A percentile compares a stretch with the other conserved stretches of the same genome.
phyloP scores from a whole-genome alignment of 2,113 vertebrate species.

The Rousettus leschenaultii region DNA sequence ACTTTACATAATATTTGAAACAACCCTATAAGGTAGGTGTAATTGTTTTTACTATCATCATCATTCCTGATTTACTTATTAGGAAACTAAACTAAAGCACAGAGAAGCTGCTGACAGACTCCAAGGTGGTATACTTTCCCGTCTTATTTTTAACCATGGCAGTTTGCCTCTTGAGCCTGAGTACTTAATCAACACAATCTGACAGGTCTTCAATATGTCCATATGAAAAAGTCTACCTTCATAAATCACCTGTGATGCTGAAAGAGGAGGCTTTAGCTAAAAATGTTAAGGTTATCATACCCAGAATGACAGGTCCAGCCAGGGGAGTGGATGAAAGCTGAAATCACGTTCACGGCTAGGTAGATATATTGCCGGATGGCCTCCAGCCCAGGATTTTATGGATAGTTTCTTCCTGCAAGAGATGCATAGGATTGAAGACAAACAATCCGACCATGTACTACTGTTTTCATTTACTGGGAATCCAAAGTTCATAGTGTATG shows the following conservation, averaged over 20 bases:
- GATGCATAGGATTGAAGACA: background rate
- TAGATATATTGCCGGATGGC: background rate
- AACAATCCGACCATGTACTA: background rate
- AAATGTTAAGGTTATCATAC: constrained; percentile 19
- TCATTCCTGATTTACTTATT: background rate
- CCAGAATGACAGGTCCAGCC: background rate
- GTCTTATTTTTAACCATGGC: constrained; percentile 28
- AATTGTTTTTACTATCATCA: background rate
- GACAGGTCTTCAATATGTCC: constrained; percentile 71
- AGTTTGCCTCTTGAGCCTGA: constrained; percentile 13
- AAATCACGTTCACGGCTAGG: background rate
- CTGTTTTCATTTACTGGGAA: background rate
- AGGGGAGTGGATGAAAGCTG: background rate
- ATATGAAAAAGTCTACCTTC: constrained; percentile 55
- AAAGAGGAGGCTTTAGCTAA: constrained; percentile 36
- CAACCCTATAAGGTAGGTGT: background rate
- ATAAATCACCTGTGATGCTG: constrained; percentile 54
- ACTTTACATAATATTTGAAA: background rate
- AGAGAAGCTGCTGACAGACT: background rate
- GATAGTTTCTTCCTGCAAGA: background rate
- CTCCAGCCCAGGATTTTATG: background rate
- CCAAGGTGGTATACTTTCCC: background rate
- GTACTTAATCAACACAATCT: constrained; percentile 62
- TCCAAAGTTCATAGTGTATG: background rate
- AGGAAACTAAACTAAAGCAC: background rate